phyloP scores from a whole-genome alignment of 2,113 vertebrate species.

The Ptilonorhynchus violaceus region DNA sequence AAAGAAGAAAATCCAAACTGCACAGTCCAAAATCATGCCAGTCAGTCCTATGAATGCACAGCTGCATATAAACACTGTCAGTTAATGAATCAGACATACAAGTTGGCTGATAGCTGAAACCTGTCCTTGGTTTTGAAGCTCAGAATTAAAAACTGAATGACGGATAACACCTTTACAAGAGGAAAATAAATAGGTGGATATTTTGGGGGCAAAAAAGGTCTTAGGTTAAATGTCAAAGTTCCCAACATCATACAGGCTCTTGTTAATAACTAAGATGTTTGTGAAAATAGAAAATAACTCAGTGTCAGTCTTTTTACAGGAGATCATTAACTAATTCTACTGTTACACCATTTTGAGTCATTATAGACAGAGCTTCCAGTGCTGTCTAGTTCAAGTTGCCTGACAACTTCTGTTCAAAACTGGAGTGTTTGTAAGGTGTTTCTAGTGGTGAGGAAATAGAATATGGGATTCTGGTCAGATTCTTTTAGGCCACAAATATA shows the following conservation, averaged over 20 bases:
- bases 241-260: not conserved
- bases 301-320: not conserved
- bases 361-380: not conserved
- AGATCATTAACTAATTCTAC: not conserved
- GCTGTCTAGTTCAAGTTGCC: not conserved
- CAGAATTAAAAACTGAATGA: not conserved
- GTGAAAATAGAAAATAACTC: not conserved
- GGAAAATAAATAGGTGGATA: not conserved
- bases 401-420: not conserved
- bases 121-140: not conserved
- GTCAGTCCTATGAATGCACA: not conserved
- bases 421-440: not conserved
- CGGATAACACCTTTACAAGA: not conserved
- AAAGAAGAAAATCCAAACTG: not conserved
- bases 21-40: not conserved
- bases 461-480: not conserved
- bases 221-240: not conserved
- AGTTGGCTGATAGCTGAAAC: not conserved
- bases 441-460: not conserved
- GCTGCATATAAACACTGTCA: not conserved
- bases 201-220: rapidly evolving
- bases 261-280: not conserved
- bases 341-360: not conserved
- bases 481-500: not conserved
- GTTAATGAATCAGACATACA: not conserved